phyloP scores from a whole-genome alignment of 2,797 vertebrate genomes.

The Hylomyscus alleni region DNA sequence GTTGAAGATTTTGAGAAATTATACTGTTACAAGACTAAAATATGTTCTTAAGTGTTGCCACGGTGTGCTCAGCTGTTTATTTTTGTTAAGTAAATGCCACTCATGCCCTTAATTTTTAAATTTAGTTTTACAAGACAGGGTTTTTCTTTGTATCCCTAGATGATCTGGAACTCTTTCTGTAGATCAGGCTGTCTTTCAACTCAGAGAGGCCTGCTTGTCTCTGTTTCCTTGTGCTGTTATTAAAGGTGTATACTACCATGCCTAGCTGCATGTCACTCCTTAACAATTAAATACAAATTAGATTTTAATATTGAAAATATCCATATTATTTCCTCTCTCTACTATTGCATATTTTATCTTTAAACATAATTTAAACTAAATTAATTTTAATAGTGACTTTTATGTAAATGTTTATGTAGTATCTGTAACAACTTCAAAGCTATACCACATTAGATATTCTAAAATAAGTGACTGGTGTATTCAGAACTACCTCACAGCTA shows the following conservation, averaged over 20 bases:
- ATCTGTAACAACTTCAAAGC: conserved; percentile 7
- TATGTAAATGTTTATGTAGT: background rate
- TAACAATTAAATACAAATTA: background rate
- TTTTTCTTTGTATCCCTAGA: background rate
- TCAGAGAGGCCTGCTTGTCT: background rate
- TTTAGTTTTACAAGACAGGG: background rate
- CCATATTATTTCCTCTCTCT: background rate
- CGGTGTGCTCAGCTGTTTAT: background rate
- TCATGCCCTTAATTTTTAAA: background rate
- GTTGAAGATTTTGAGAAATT: too few species aligned
- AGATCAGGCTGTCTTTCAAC: background rate
- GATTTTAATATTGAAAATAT: conserved; percentile 23
- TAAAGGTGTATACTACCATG: background rate
- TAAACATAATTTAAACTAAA: conserved; percentile 11
- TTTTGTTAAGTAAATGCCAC: background rate
- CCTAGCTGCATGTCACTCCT: too few species aligned
- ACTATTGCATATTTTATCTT: conserved; percentile 32
- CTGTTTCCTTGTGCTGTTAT: background rate
- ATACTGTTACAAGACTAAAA: too few species aligned
- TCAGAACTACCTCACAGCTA: background rate
- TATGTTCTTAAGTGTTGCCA: background rate
- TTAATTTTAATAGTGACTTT: background rate
- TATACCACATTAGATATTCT: background rate
- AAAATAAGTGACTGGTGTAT: background rate
- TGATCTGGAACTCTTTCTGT: background rate